Evolutionary conservation across 2,113 vertebrate genomes (phyloP).

Genomic region (Sceloporus tristichus): DNA sequence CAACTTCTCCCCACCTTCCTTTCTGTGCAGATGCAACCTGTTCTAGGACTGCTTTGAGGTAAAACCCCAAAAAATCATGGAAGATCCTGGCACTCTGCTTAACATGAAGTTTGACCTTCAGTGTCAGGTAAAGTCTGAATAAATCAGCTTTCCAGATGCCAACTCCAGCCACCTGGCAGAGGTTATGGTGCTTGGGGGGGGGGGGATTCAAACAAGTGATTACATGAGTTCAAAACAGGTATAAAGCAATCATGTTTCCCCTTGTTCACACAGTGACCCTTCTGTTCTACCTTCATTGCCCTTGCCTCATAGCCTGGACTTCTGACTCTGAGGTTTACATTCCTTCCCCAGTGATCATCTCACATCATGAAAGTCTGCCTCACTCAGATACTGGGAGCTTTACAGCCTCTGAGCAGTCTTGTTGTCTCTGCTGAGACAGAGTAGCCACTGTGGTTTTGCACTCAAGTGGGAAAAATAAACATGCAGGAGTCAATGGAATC

Average conservation of each 20-base stretch:
- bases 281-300: conserved; percentile 58
- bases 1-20: background rate
- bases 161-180: conserved; percentile 45
- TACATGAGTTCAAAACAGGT: conserved; percentile 61
- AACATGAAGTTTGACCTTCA: background rate
- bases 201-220: conserved; percentile 61
- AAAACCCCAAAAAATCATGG: background rate
- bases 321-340: conserved; percentile 38
- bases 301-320: conserved; percentile 6
- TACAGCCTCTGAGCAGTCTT: conserved; percentile 43
- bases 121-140: conserved; percentile 35
- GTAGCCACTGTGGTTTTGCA: conserved; percentile 21
- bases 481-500: conserved; percentile 26
- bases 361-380: background rate
- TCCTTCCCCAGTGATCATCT: background rate
- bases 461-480: conserved; percentile 42
- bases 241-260: conserved; percentile 62
- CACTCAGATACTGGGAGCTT: conserved; percentile 29
- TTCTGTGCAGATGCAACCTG: background rate
- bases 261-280: conserved; percentile 52
- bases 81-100: background rate
- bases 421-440: conserved; percentile 36
- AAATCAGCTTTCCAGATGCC: conserved; percentile 40
- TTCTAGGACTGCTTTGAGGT: background rate
- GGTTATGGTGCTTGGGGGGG: conserved; percentile 45